Evolutionary conservation across 1,140 invertebrate genomes (phyloP).

Genomic region (Melanaphis sacchari): DNA sequence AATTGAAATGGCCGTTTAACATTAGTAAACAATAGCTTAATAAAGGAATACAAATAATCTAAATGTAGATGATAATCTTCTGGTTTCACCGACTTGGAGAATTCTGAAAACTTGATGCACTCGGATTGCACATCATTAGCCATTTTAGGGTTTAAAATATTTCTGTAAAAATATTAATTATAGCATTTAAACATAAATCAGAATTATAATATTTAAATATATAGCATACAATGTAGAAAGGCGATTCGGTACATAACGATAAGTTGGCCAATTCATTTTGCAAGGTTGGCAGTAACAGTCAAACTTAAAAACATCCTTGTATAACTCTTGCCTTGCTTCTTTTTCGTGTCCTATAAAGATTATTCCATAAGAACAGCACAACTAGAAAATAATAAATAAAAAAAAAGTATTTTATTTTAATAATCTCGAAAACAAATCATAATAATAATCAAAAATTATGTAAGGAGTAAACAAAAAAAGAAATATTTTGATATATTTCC

Average conservation of each 20-base stretch:
- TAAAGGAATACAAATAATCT: not conserved
- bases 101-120: not conserved
- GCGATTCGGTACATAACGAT: not conserved
- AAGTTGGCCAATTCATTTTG: not conserved
- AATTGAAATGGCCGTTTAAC: not conserved
- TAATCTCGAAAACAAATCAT: not conserved
- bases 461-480: not conserved
- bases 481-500: not conserved
- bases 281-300: not conserved
- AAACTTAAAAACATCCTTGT: not conserved
- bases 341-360: not conserved
- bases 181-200: not conserved
- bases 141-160: not conserved
- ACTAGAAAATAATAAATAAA: not conserved
- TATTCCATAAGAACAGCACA: not conserved
- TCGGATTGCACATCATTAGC: not conserved
- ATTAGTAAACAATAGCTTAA: not conserved
- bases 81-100: not conserved
- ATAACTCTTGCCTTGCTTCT: not conserved
- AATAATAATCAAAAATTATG: not conserved
- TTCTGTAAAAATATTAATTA: not conserved
- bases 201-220: not conserved
- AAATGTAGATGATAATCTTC: not conserved
- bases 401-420: not conserved
- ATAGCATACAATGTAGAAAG: not conserved